These are phyloP conservation scores for Tetramorium alpestre DNA, from an alignment of 1,140 invertebrate genomes.

Conservation along the genomic window DNA sequence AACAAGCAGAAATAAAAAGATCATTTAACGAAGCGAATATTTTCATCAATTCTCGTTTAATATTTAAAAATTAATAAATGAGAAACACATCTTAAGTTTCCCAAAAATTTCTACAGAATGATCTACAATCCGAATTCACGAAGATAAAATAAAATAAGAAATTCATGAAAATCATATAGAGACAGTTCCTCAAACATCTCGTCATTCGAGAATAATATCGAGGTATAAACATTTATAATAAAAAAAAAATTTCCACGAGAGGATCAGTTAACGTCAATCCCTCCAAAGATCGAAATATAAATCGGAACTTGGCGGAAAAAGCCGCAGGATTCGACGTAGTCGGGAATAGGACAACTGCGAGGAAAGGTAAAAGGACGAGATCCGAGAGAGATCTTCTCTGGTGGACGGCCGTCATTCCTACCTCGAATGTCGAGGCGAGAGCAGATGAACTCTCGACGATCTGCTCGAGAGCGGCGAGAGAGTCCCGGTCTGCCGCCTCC, in stretches of 20 bases:
- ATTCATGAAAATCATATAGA: not conserved
- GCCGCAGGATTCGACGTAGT: not conserved
- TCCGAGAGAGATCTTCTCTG: slow-evolving; percentile 51
- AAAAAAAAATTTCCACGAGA: not conserved
- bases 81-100: not conserved
- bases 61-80: not conserved
- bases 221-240: not conserved
- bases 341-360: slow-evolving; percentile 14
- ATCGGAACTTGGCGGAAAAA: not conserved
- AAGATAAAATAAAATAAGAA: not conserved
- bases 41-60: not conserved
- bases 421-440: slow-evolving; percentile 67
- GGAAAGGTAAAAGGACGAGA: slow-evolving; percentile 52
- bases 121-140: not conserved
- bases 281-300: not conserved
- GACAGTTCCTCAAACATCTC: not conserved
- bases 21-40: not conserved
- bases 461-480: slow-evolving; percentile 68
- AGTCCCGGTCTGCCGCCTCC: slow-evolving; percentile 83
- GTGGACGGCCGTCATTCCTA: slow-evolving; percentile 66
- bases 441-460: slow-evolving; percentile 76
- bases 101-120: not conserved
- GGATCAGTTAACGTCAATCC: not conserved
- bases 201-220: not conserved
- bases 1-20: not conserved